phyloP scores from a whole-genome alignment of 2,888 invertebrate species.

The Melipona beecheii region DNA sequence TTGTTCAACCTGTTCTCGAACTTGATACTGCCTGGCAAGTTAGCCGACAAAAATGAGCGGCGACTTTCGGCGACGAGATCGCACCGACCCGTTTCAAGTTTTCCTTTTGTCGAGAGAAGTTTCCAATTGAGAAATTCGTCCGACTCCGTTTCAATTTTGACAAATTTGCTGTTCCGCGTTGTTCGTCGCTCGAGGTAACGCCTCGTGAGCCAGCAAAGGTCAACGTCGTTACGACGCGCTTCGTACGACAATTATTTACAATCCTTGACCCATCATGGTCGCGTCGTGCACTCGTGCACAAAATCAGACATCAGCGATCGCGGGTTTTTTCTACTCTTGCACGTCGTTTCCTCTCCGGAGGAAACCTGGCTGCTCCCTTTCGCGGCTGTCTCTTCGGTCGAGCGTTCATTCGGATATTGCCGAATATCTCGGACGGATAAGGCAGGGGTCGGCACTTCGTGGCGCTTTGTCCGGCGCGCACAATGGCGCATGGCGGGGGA shows the following conservation, averaged over 20 bases:
- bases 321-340: conserved; percentile 56
- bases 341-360: conserved; percentile 48
- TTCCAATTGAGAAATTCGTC: neutral
- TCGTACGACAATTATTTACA: conserved; percentile 28
- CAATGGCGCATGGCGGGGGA: conserved; percentile 73
- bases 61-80: conserved; percentile 32
- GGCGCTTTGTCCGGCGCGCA: conserved; percentile 75
- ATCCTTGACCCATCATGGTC: conserved; percentile 35
- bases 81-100: neutral
- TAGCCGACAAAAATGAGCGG: conserved; percentile 59
- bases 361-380: conserved; percentile 26
- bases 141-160: neutral
- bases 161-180: too few species aligned
- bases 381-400: conserved; percentile 62
- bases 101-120: neutral
- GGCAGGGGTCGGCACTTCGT: conserved; percentile 61
- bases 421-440: conserved; percentile 75
- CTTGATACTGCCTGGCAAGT: conserved; percentile 71
- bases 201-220: too few species aligned
- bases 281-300: conserved; percentile 8
- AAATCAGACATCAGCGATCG: conserved; percentile 25
- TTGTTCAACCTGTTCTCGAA: conserved; percentile 70
- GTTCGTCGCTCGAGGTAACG: neutral
- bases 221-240: too few species aligned
- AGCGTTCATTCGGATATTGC: conserved; percentile 78